Evolutionary conservation across 2,797 vertebrate genomes (phyloP), one percentile per base, ranked within the genome.

Genomic region (Micromesistius poutassou): DNA sequence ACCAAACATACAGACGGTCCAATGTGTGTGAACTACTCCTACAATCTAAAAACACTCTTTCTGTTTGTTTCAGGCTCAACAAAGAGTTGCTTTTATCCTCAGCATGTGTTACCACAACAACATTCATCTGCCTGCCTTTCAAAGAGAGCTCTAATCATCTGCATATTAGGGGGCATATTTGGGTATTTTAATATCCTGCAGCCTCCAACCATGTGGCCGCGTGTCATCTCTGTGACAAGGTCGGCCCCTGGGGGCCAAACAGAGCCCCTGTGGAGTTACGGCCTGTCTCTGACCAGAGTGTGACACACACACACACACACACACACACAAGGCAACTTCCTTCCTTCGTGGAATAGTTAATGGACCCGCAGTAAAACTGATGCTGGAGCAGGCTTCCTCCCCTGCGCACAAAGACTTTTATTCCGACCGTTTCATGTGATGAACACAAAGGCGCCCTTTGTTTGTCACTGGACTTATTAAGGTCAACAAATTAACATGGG

Each of bases 401-500:
- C 85, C 86, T 74, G 79, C 80, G 81, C 80, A 82, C 78, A 84
- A 82, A 83, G 89, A 80, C 82, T 82, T 85, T 82, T 83, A 83
- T 87, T 89, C 80, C 86, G 79, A 88, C 91, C 79, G 89, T 83
- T 90, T 90, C 81, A 84, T 88, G 88, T 89, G 87, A 88, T 89
- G 84, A 85, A 81, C 83, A 93, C 90, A 93, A 90, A 83, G 84
- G 72, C 42, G 50, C 66, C 81, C 90, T 92, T 92, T 93, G 89
- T 78, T 62, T 1, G 79, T 84, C 71, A 1, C 76, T 79, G 77
- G 76, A 84, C 83, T 89, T 91, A 87, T 87, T 83, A 89, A 80
- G 77, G 79, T 83, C 83, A 85, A 80, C 83, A 87, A 89, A 92
- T 90, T 77, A 88, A 85, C 81, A 84, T 35, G 80, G 83, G 74